Conservation (phyloP, 2,113 vertebrate genomes). For the Plotosus lineatus region DNA sequence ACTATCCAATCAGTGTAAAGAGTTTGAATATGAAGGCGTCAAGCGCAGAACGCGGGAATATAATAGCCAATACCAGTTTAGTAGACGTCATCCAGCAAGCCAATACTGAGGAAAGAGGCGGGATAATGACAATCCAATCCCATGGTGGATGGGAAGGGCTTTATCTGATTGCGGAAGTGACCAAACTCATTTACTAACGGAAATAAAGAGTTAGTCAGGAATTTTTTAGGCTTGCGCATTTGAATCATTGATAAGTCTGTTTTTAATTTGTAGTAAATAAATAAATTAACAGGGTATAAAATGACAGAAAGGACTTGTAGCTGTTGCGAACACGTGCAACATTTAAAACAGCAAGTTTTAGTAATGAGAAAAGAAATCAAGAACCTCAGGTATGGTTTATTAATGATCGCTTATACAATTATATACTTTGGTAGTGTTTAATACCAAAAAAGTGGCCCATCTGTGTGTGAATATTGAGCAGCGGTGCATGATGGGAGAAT, state of each 20-base stretch:
- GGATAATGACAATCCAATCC: neutral
- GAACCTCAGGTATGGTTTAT: conserved; percentile 69
- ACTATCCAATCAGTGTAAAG: neutral
- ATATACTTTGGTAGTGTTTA: neutral
- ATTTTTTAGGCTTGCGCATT: neutral
- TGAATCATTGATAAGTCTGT: neutral
- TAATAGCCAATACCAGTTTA: neutral
- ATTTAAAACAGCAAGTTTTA: conserved; percentile 70
- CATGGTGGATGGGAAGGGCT: neutral
- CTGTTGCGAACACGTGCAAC: conserved; percentile 53
- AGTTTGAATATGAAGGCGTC: neutral
- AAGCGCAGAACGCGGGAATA: neutral
- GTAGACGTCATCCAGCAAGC: neutral
- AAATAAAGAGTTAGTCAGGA: neutral
- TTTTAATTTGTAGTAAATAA: neutral
- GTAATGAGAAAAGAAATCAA: conserved; percentile 76
- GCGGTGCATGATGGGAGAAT: neutral
- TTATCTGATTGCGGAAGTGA: neutral
- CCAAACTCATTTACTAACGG: neutral
- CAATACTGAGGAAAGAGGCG: neutral
- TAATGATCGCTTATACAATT: accelerated
- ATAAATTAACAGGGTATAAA: neutral
- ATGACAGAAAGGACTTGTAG: conserved; percentile 62
- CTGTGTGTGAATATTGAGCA: neutral
- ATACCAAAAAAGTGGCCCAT: neutral